Base-by-base conservation (phyloP, 2,797 vertebrate species). In the Uromys caudimaculatus region DNA sequence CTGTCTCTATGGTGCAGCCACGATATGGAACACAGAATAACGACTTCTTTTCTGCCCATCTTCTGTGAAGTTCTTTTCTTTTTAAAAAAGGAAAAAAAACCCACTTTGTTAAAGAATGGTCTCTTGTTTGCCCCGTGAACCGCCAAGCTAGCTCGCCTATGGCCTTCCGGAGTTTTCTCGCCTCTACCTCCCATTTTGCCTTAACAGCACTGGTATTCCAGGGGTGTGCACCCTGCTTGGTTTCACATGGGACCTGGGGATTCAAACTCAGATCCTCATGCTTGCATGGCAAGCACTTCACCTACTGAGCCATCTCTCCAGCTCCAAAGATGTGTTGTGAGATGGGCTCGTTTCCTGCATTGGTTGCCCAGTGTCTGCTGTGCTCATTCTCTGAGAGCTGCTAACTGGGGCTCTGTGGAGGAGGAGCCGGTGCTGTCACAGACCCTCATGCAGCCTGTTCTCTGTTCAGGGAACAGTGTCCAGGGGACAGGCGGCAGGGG, bases 371-470 rank as follows among this genome's bases (percentile, higher is more conserved):
- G 16, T 10, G 10, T 7, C 73, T 44, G 2, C 17, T 19, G 2
- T 4, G 0, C 24, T 3, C 1, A 13, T 0, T 8, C 62, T 60
- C 12, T 14, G 32, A 13, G 12, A 2, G 12, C 24, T 12, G 2
- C 32, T 50, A n/a, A 10, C n/a, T 67, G 54, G 32, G 64, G 12
- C 64, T 64, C 16, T 64, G 76, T 71, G 23, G 8, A 10, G 62
- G 75, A 75, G 50, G 19, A 10, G 14, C 21, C 38, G 41, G 24
- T 54, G 73, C 64, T 50, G 10, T 75, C 47, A 10, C 4, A 56
- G 7, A 64, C 35, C 24, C 24, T 52, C 12, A 1, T 1, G 0
- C 14, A 0, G 7, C 16, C 23, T 69, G 47, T 41, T n/a, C 27
- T 85, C 23, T 76, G 27, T 38, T 17, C 50, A 1, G 1, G 27